Evolutionary conservation across 2,113 vertebrate species (phyloP), one percentile per base, ranked within the genome.

Genomic region (Xiphophorus maculatus): DNA sequence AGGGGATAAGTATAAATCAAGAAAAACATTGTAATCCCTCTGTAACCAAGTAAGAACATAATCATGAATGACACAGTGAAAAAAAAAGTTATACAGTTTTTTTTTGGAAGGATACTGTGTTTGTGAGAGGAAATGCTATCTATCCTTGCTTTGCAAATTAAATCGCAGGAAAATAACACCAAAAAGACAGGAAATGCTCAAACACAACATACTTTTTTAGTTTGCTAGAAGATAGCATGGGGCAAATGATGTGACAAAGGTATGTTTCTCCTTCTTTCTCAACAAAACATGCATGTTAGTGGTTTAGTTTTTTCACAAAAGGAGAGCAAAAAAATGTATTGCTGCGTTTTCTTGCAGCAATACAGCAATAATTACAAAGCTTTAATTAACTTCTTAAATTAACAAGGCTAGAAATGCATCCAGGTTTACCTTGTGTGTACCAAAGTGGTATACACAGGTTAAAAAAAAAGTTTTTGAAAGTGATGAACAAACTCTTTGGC

Each of bases 1-100:
- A 80, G n/a, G 1, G 48, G 37, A 75, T 72, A 61, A 30, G 42
- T 35, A 76, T 67, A 79, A 82, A 79, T 79, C 74, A 63, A 40
- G 62, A 61, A 42, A 35, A 78, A 77, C 11, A 15, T 2, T 58
- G 28, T 69, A 78, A 84, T 77, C 37, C 51, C 70, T 35, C 33
- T 63, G 44, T 30, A 71, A 63, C 33, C 51, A 70, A 13, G 15
- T 60, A 51, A 3, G 19, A 30, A 25, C 5, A 27, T 13, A 60
- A 44, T 79, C 68, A 48, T 29, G 32, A 60, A 63, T 35, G 54
- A 12, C 33, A 12, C 33, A 22, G 33, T n/a, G 14, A 76, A 48
- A 28, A 1, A 15, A 64, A 22, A 1, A 64, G 12, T 13, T 22
- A 11, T 22, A 58, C 8, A n/a, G 11, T 42, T 5, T 27, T 29